Base-by-base conservation (phyloP, 2,888 invertebrate genomes). In the Polylopha cassiicola region DNA sequence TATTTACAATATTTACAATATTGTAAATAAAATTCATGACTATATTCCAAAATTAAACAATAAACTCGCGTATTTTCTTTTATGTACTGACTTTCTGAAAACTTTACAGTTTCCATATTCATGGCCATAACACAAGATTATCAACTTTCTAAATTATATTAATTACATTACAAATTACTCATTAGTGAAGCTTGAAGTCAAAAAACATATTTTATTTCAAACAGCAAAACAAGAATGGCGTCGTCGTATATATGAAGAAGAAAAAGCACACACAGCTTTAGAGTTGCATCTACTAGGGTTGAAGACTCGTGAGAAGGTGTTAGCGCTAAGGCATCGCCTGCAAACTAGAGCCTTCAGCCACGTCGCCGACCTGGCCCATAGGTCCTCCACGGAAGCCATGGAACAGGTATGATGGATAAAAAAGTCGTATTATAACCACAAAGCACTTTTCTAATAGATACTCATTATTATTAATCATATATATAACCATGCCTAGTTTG, bases 311-410 rank as follows among this genome's bases (percentile, higher is more conserved):
- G 71, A 72, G 53, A 69, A 77, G 1, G 74, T 84, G 48, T 48
- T 82, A 31, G 69, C 76, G 24, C 52, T 84, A 26, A 68, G 84
- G 0, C 75, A 66, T 5, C 55, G 70, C 0, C 60, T 80, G 49
- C 68, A 72, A 16, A 51, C 72, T 37, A 66, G 71, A 23, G 78
- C 75, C 29, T 62, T 68, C 53, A 24, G 53, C 3, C 76, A 70
- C 48, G 66, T 74, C 8, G 72, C 73, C 0, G 69, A 66, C 1
- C 62, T 84, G 3, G 81, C 73, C 17, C 80, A 81, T 27, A 55
- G 82, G 1, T 80, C 74, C 18, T 80, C 81, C n/a, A 55, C 48
- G 1, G 80, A 82, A 4, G 70, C 72, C 2, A 63, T 81, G 61
- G 73, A 79, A 3, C 76, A 74, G 71, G 81, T 82, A 43, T 9